A percentile compares a stretch with the other conserved stretches of the same genome.
These are phyloP conservation scores for Tetragonula clypearis DNA, from an alignment of 1,140 invertebrate species.

Conservation along the genomic window DNA sequence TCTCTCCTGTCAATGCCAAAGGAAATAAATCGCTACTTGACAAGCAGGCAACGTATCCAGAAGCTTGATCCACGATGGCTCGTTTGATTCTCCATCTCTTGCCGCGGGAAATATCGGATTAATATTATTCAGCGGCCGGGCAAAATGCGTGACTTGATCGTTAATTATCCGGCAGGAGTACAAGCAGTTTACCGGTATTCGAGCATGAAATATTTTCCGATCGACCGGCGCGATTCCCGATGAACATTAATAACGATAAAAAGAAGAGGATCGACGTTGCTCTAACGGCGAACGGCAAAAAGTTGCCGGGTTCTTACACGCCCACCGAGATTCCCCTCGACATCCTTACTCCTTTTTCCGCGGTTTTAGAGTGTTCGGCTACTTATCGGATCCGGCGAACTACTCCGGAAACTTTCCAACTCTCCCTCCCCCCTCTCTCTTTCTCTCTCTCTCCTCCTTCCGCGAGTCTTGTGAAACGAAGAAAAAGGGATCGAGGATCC, in stretches of 20 bases:
- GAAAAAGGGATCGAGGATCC: background rate
- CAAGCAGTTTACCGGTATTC: background rate
- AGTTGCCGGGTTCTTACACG: constrained; percentile 13
- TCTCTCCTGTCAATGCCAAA: background rate
- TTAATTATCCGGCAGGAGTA: background rate
- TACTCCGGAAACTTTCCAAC: constrained; percentile 29
- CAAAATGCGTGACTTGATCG: background rate
- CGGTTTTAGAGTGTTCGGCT: constrained; percentile 40
- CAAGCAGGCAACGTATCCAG: background rate
- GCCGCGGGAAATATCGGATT: background rate
- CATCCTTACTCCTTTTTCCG: constrained; percentile 14
- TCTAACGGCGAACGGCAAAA: background rate
- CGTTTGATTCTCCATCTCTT: background rate
- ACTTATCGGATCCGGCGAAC: constrained; percentile 37
- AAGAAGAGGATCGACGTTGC: constrained; percentile 18
- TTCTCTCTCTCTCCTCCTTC: no score
- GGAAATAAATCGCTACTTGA: background rate
- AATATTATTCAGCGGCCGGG: background rate
- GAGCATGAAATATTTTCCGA: constrained; percentile 21
- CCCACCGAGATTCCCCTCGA: constrained; percentile 34
- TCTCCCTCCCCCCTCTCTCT: background rate
- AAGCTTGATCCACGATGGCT: no score
- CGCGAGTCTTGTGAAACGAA: constrained; percentile 9
- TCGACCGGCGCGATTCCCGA: background rate
- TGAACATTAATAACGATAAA: constrained; percentile 25